Evolutionary conservation across 1,140 invertebrate species (phyloP).

Genomic region (Drosophila ananassae): DNA sequence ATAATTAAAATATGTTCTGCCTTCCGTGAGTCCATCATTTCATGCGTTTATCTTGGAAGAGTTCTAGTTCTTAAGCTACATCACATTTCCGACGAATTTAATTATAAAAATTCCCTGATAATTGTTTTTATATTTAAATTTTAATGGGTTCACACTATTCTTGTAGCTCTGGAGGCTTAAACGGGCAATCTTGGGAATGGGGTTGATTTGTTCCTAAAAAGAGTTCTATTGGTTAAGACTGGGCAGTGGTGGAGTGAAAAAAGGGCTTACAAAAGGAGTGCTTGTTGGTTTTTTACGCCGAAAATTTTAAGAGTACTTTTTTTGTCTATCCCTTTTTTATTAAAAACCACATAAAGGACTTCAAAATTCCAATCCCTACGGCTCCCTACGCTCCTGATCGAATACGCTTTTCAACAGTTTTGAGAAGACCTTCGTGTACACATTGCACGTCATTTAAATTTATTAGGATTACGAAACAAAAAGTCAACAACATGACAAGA

Average conservation of each 20-base stretch:
- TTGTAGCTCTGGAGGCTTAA: slow-evolving; percentile 14
- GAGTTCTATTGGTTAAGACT: slow-evolving; percentile 1
- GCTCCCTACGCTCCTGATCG: slow-evolving; percentile 24
- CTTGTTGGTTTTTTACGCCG: background rate
- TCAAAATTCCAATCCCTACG: background rate
- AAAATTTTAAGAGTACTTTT: no score
- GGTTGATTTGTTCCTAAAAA: slow-evolving; percentile 17
- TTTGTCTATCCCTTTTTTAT: background rate
- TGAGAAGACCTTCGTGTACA: slow-evolving; percentile 26
- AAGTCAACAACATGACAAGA: slow-evolving; percentile 73
- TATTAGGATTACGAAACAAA: slow-evolving; percentile 81
- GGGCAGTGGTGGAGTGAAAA: background rate
- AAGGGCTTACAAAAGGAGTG: background rate
- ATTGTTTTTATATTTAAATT: slow-evolving; percentile 68
- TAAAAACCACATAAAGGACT: slow-evolving; percentile 1
- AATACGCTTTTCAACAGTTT: slow-evolving; percentile 48
- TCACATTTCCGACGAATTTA: slow-evolving; percentile 66
- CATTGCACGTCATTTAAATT: slow-evolving; percentile 65
- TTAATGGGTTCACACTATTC: slow-evolving; percentile 73
- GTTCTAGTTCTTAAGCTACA: slow-evolving; percentile 33
- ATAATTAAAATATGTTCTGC: slow-evolving; percentile 75
- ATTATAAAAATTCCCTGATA: slow-evolving; percentile 66
- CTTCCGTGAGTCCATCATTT: slow-evolving; percentile 14
- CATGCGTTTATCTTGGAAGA: slow-evolving; percentile 12
- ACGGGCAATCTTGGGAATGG: slow-evolving; percentile 21